These are phyloP conservation scores for Fabriciana adippe DNA, from an alignment of 2,888 invertebrate genomes.

Conservation along the genomic window DNA sequence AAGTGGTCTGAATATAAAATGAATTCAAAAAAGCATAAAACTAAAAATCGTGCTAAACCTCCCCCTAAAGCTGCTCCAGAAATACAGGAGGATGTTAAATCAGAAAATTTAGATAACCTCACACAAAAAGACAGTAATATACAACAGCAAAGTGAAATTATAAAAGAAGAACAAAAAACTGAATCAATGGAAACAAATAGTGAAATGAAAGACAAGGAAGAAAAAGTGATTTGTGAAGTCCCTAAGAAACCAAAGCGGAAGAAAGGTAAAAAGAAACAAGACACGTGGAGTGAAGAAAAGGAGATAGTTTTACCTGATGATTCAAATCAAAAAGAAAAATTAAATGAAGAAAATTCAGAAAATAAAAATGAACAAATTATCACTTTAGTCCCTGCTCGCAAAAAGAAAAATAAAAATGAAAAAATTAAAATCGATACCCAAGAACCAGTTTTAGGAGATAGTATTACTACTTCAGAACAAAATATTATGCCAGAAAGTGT, in stretches of 20 bases:
- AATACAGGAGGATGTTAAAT: conserved; percentile 33
- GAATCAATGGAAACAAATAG: conserved; percentile 11
- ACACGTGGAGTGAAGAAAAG: conserved; percentile 18
- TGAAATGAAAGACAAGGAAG: conserved; percentile 20
- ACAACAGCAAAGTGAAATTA: conserved; percentile 28
- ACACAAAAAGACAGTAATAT: conserved; percentile 15
- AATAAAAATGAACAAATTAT: conserved; percentile 18
- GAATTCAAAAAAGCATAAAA: conserved; percentile 70
- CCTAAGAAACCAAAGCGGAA: conserved; percentile 77
- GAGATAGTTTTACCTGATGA: neutral
- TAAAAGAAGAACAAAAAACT: conserved; percentile 26
- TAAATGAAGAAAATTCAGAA: conserved; percentile 30
- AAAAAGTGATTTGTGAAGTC: conserved; percentile 38
- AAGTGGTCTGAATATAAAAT: conserved; percentile 46
- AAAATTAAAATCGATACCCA: conserved; percentile 44
- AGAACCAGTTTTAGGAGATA: neutral
- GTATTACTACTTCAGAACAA: conserved; percentile 17
- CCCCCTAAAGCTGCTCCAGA: conserved; percentile 47
- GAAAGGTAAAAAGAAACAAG: conserved; percentile 71
- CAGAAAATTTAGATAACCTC: conserved; percentile 25
- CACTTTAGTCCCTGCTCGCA: conserved; percentile 54
- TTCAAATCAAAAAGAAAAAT: conserved; percentile 29
- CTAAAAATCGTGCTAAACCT: conserved; percentile 61
- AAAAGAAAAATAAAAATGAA: conserved; percentile 70
- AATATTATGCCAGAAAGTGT: conserved; percentile 32